Evolutionary conservation across 2,113 vertebrate genomes (phyloP), one percentile per base, ranked within the genome.

Genomic region (Urocynchramus pylzowi): DNA sequence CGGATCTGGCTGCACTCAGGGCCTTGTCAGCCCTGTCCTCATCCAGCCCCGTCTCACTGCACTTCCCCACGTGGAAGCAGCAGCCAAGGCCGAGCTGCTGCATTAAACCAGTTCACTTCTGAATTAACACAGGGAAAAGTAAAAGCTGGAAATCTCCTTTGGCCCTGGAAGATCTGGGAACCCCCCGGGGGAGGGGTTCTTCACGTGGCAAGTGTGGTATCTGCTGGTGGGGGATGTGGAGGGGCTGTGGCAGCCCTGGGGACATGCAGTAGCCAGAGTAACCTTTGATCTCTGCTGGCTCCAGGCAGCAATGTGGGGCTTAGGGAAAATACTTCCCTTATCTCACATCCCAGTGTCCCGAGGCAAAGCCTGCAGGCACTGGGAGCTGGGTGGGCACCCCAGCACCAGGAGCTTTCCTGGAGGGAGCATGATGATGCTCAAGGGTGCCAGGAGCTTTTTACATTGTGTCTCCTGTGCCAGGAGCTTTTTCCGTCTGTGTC

Each of bases 201-300:
- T 23, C 21, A 0, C 31, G 44, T 2, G 8, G 26, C 30, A 26
- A 71, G 60, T 35, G 17, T 65, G 73, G 54, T 86, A 3, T 71
- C 37, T 78, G 56, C 56, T 49, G 76, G 31, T 59, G 83, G 52
- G 84, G 73, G 49, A 5, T 23, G 63, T 35, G 71, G 56, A 79
- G 78, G 4, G 54, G 54, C 24, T 10, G 49, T 56, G 68, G 64
- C 68, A 90, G 90, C 90, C 85, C 87, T 23, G 52, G 37, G 61
- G 92, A 89, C 73, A 64, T 59, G 49, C 83, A 24, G 92, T 63
- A 91, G 90, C 80, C 79, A 37, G 88, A 54, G 87, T 86, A 86
- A 94, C 96, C 96, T 95, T 95, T 96, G 92, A 86, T 96, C 90
- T 17, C 57, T 30, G n/a, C 44, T 6, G 63, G 77, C 84, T 91